Percentiles rank a stretch among this genome's conserved stretches.
Evolutionary conservation across 2,113 vertebrate species (phyloP).

Genomic region (Corydoras maculifer): DNA sequence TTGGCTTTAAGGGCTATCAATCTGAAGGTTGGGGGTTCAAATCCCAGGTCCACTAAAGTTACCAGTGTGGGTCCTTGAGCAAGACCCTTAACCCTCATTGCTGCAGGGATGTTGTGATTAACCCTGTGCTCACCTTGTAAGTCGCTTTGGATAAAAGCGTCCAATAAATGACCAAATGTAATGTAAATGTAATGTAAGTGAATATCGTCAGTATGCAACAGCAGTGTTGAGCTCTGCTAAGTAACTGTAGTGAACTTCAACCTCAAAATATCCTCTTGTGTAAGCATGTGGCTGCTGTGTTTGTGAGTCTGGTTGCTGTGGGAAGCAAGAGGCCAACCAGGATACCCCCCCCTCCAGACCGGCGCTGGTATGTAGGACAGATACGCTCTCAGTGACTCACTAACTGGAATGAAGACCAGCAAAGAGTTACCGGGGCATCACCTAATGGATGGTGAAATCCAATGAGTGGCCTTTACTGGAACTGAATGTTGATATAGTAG

Average conservation of each 20-base stretch:
- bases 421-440: slow-evolving; percentile 10
- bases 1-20: too few species aligned
- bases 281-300: slow-evolving; percentile 19
- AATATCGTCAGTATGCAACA: background rate
- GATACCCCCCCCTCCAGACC: slow-evolving; percentile 23
- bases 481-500: slow-evolving; percentile 3
- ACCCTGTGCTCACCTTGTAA: too few species aligned
- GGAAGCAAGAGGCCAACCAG: slow-evolving; percentile 13
- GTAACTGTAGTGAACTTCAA: background rate
- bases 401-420: slow-evolving; percentile 24
- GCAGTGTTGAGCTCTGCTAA: background rate
- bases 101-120: too few species aligned
- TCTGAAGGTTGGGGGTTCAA: too few species aligned
- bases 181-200: too few species aligned
- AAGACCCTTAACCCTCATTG: too few species aligned
- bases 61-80: too few species aligned
- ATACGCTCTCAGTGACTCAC: slow-evolving; percentile 29
- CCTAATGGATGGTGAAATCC: background rate
- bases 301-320: slow-evolving; percentile 34
- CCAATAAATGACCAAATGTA: too few species aligned
- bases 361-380: slow-evolving; percentile 35
- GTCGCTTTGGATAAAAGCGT: too few species aligned
- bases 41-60: too few species aligned
- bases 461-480: background rate
- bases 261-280: slow-evolving; percentile 8